Evolutionary conservation across 2,888 invertebrate genomes (phyloP), one percentile per base, ranked within the genome.

Genomic region (Machimus atricapillus): DNA sequence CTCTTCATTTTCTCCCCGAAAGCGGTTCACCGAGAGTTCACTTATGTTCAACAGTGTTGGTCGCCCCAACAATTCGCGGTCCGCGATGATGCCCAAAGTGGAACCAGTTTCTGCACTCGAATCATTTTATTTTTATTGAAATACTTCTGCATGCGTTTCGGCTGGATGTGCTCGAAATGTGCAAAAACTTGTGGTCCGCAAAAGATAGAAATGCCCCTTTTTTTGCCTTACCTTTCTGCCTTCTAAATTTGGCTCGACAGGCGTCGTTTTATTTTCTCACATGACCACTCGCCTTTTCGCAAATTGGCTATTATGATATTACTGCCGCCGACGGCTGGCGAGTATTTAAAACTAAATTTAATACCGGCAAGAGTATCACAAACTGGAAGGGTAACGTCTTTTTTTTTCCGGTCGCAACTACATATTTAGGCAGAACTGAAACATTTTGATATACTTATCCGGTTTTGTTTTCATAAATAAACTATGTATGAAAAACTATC

Each of bases 21-120:
- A n/a, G 76, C 76, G 19, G 76, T 76, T 76, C 76, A 76, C 37
- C 76, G 76, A 76, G 76, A 76, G 76, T 76, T 76, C 76, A 76
- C 76, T 76, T 76, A n/a, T n/a, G 76, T 40, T 37, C 16, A 27
- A 16, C 40, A n/a, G 76, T 76, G 27, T 76, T 76, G 76, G 76
- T 76, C 31, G 37, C n/a, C 14, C 34, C 34, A 76, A 76, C 34
- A 76, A 66, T 27, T 27, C 23, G 66, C 23, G 66, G 66, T 7
- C 8, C 19, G 19, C 66, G 34, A 40, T 40, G 76, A 76, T 76
- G 76, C 40, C 76, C 34, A 76, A 76, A 76, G 16, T 76, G 76
- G 40, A 76, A 76, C 76, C 76, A 76, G 76, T 76, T 76, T 76
- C 76, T 76, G 76, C 76, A 76, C 34, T 76, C 40, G n/a, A 76